Evolutionary conservation across 2,797 vertebrate genomes (phyloP).

Genomic region (Zenarchopterus dispar): DNA sequence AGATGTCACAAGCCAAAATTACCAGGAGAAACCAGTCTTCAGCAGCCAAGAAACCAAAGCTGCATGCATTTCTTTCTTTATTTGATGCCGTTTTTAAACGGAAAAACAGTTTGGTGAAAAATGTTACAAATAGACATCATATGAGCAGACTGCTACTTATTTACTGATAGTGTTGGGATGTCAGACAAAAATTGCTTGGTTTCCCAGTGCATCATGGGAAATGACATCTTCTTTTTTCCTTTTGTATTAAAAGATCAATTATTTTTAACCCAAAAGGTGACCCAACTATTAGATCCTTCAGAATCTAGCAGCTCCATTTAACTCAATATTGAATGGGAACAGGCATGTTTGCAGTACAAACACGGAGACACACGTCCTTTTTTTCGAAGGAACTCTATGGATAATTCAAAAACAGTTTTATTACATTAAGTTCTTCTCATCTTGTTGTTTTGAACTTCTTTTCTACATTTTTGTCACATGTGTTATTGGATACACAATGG

Average conservation of each 20-base stretch:
- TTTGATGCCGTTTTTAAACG: too few species aligned
- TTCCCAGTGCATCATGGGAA: constrained; percentile 43
- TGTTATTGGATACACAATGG: not conserved
- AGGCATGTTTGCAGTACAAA: not conserved
- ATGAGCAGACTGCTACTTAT: too few species aligned
- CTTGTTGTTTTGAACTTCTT: not conserved
- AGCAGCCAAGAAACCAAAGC: too few species aligned
- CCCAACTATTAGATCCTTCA: constrained; percentile 31
- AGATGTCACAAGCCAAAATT: too few species aligned
- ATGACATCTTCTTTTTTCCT: constrained; percentile 35
- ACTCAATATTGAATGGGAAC: constrained; percentile 27
- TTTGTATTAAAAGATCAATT: constrained; percentile 17
- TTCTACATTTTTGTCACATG: too few species aligned
- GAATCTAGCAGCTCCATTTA: constrained; percentile 38
- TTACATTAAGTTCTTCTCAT: constrained; percentile 23
- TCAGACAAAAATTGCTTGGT: constrained; percentile 40
- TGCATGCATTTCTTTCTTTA: too few species aligned
- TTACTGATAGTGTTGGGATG: too few species aligned
- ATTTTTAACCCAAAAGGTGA: constrained; percentile 54
- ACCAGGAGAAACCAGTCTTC: too few species aligned
- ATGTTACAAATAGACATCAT: too few species aligned
- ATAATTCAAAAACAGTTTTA: constrained; percentile 15
- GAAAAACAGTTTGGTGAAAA: too few species aligned
- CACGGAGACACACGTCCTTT: constrained; percentile 1
- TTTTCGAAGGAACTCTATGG: constrained; percentile 18